Conservation (phyloP, 2,888 invertebrate species). For the Schrankia costaestrigalis region DNA sequence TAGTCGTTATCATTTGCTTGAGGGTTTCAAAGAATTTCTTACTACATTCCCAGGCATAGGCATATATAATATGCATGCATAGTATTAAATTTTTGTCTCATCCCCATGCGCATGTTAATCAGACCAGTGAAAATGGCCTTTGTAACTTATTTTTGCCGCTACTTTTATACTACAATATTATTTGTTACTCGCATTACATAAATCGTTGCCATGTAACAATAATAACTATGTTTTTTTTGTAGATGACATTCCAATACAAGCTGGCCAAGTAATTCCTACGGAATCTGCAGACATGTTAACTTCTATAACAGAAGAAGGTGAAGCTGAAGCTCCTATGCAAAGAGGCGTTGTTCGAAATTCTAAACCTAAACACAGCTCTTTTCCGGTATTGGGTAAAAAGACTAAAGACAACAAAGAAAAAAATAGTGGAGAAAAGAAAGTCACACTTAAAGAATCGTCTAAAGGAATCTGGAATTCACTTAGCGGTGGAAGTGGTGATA, state of each 20-base stretch:
- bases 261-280: constrained; percentile 81
- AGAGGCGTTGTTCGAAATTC: constrained; percentile 75
- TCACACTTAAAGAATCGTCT: constrained; percentile 66
- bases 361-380: constrained; percentile 82
- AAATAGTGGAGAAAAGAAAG: constrained; percentile 65
- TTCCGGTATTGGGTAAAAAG: constrained; percentile 85
- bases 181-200: too few species aligned
- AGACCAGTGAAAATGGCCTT: too few species aligned
- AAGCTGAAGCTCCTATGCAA: constrained; percentile 76
- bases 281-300: constrained; percentile 82
- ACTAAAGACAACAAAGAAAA: constrained; percentile 78
- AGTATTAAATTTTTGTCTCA: too few species aligned
- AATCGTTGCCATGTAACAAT: too few species aligned
- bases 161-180: too few species aligned
- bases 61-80: too few species aligned
- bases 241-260: constrained; percentile 95
- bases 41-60: too few species aligned
- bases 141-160: too few species aligned
- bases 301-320: constrained; percentile 85
- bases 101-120: too few species aligned
- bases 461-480: constrained; percentile 73
- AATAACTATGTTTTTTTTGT: too few species aligned
- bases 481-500: constrained; percentile 72
- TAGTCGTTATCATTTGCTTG: too few species aligned
- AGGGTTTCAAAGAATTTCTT: too few species aligned